Base-by-base conservation (phyloP, 2,797 vertebrate genomes). In the Euphonia xanthogaster region DNA sequence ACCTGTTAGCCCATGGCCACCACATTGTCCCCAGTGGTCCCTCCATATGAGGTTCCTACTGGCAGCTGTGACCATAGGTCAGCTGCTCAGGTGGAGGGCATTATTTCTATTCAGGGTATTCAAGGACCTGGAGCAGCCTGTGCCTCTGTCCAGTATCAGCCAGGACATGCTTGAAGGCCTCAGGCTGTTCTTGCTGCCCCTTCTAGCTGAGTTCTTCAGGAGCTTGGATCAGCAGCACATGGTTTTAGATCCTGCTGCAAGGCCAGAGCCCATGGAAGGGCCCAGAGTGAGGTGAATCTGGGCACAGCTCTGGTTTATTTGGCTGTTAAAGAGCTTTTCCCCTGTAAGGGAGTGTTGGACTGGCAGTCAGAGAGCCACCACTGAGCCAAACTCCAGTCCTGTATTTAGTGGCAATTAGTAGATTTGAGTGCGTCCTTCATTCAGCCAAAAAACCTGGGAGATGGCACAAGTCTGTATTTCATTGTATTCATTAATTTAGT, bases 341-440 rank as follows among this genome's bases (percentile, higher is more conserved):
- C 9, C 45, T 88, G 24, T 44, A 51, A 85, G 89, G 71, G 68
- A 12, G 35, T 30, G 45, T 75, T 61, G 42, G 81, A 75, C 33
- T 82, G 77, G 70, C 63, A 85, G 58, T 85, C 77, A 75, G 73
- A 88, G 94, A 86, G 61, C 48, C 70, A 81, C 76, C 61, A 50
- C 53, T 60, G 67, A 96, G 93, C 90, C 82, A 54, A 73, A 81
- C 85, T 92, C 67, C 60, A 80, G 39, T 93, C 90, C 76, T 53
- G 51, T 48, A 25, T 96, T 97, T 93, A 96, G 85, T 37, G 25
- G 93, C 96, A 96, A 96, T 97, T 97, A 97, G 93, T 92, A 72
- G 88, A 74, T 94, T 96, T 93, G 94, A 96, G 77, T 89, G 86
- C 0, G 2, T 95, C 91, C 91, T 88, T 96, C 77, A 60, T 93